Percentiles rank a stretch among this genome's conserved stretches.
phyloP scores from a whole-genome alignment of 2,113 vertebrate species.

The Talpa occidentalis region DNA sequence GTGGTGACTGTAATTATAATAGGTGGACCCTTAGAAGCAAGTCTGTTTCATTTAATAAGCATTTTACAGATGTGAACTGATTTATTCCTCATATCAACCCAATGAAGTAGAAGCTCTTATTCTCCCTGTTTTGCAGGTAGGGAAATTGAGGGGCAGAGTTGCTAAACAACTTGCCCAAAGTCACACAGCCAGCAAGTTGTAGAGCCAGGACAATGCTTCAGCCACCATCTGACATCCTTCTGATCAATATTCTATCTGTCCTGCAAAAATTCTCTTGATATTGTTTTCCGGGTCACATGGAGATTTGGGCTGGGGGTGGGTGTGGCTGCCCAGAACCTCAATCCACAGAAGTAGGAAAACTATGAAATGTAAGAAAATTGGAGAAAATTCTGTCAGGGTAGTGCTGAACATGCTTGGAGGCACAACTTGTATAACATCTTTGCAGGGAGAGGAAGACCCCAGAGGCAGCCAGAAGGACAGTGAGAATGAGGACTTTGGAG shows the following conservation, averaged over 20 bases:
- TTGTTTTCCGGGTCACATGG: background rate
- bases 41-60: background rate
- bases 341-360: background rate
- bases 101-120: background rate
- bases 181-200: background rate
- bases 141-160: background rate
- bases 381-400: background rate
- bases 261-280: background rate
- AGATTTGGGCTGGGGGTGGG: background rate
- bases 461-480: background rate
- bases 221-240: too few relatives aligned
- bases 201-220: background rate
- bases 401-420: background rate
- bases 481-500: background rate
- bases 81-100: background rate
- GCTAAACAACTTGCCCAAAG: background rate
- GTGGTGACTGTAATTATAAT: rapidly evolving
- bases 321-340: background rate
- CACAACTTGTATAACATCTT: background rate
- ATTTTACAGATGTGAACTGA: background rate
- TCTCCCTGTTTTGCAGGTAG: background rate
- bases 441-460: background rate
- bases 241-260: background rate
- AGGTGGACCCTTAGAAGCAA: background rate
- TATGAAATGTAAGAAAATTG: background rate